phyloP scores from a whole-genome alignment of 2,888 invertebrate species.

The Frankliniella fusca region DNA sequence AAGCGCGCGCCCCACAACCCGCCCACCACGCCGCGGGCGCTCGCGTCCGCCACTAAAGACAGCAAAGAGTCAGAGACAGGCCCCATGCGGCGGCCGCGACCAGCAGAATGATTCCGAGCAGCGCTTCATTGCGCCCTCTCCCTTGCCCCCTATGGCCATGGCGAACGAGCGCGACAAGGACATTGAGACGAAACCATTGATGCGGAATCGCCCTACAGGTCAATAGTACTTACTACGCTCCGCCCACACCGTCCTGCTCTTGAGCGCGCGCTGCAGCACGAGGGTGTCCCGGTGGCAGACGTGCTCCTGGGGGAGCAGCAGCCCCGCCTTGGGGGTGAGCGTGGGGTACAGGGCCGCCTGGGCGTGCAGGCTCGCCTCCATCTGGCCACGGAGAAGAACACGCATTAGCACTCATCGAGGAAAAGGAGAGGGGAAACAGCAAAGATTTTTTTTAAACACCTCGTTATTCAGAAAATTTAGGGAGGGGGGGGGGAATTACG shows the following conservation, averaged over 20 bases:
- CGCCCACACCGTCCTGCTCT: neutral
- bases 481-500: too few relatives aligned
- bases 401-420: neutral
- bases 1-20: slow-evolving; percentile 13
- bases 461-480: too few relatives aligned
- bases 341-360: neutral
- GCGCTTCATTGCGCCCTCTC: too few relatives aligned
- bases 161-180: too few relatives aligned
- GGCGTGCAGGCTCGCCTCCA: neutral
- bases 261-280: neutral
- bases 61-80: neutral
- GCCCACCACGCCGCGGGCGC: neutral
- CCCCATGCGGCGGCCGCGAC: too few relatives aligned
- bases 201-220: too few relatives aligned
- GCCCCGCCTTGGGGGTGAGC: neutral
- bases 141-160: too few relatives aligned
- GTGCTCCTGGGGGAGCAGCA: neutral
- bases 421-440: too few relatives aligned
- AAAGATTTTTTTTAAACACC: too few relatives aligned
- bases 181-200: too few relatives aligned
- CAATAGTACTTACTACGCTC: neutral
- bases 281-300: neutral
- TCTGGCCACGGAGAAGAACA: neutral
- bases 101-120: too few relatives aligned
- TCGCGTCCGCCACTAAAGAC: neutral